These are phyloP conservation scores for Nesidiocoris tenuis DNA, from an alignment of 2,888 invertebrate genomes.

Conservation along the genomic window DNA sequence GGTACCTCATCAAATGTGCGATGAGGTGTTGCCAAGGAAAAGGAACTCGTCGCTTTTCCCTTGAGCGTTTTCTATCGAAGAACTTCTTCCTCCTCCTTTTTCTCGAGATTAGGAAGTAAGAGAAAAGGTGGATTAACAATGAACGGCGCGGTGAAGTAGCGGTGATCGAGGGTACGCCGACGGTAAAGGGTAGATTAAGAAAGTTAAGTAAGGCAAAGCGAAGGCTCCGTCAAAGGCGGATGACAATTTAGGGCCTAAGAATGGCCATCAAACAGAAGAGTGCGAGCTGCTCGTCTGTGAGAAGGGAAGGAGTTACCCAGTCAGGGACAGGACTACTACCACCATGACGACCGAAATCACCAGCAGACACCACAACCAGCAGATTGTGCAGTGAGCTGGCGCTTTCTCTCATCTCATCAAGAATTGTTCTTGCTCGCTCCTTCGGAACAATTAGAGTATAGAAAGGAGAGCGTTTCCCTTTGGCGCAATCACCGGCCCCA, in stretches of 20 bases:
- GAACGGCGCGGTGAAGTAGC: neutral
- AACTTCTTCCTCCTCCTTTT: neutral
- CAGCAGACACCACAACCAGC: neutral
- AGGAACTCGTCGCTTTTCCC: too few species aligned
- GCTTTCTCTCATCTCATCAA: conserved; percentile 24
- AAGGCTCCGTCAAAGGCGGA: conserved; percentile 33
- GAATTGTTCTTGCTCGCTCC: conserved; percentile 36
- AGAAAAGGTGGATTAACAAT: conserved; percentile 37
- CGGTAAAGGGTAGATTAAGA: conserved; percentile 35
- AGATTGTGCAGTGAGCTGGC: neutral
- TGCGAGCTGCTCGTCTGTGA: conserved; percentile 35
- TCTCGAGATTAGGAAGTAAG: conserved; percentile 17
- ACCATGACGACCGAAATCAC: neutral
- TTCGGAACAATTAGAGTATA: conserved; percentile 38
- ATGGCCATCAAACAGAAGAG: conserved; percentile 45
- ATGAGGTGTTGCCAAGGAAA: too few species aligned
- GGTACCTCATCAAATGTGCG: too few species aligned
- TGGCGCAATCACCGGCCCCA: neutral
- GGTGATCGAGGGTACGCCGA: neutral
- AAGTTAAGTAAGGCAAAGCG: conserved; percentile 41
- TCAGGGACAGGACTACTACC: neutral
- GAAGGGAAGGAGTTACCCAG: conserved; percentile 10
- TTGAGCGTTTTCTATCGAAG: neutral
- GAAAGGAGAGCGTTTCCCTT: neutral
- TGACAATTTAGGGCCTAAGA: conserved; percentile 44